Evolutionary conservation across 53 echinoderm and acorn worm species (phyloP).

Genomic region (Temnopleurus reevesii): DNA sequence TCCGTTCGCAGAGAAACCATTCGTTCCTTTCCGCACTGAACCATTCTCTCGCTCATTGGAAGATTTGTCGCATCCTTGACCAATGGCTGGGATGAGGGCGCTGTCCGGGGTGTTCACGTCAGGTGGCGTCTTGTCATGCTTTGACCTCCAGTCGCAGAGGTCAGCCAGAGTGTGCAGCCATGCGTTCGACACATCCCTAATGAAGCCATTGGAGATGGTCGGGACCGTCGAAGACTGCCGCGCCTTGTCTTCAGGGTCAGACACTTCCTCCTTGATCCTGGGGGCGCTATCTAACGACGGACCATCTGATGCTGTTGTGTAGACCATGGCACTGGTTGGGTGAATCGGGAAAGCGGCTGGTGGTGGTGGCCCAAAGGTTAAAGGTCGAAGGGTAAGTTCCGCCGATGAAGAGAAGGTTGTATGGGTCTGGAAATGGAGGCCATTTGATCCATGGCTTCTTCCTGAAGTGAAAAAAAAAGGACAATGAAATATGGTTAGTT

Average conservation of each 20-base stretch:
- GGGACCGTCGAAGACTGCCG: neutral
- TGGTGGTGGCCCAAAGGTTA: conserved; percentile 11
- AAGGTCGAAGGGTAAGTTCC: neutral
- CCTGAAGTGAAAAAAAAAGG: neutral
- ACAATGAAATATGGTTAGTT: neutral
- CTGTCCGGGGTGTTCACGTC: neutral
- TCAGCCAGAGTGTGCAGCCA: conserved; percentile 57
- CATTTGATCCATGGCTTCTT: neutral
- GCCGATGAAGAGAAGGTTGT: neutral
- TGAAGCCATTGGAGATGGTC: conserved; percentile 38
- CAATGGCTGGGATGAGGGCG: neutral
- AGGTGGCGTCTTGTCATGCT: neutral
- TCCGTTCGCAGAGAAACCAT: neutral
- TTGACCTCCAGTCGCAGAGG: conserved; percentile 47
- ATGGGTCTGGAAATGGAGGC: neutral
- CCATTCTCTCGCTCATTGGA: neutral
- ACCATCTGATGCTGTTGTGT: neutral
- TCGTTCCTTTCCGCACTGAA: neutral
- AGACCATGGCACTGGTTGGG: neutral
- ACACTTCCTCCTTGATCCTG: neutral
- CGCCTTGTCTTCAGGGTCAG: neutral
- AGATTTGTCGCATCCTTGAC: neutral
- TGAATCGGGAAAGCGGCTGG: neutral
- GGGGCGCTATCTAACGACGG: neutral
- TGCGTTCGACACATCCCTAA: neutral